Evolutionary conservation across 2,888 invertebrate species (phyloP).

Genomic region (Epiblema foenella): DNA sequence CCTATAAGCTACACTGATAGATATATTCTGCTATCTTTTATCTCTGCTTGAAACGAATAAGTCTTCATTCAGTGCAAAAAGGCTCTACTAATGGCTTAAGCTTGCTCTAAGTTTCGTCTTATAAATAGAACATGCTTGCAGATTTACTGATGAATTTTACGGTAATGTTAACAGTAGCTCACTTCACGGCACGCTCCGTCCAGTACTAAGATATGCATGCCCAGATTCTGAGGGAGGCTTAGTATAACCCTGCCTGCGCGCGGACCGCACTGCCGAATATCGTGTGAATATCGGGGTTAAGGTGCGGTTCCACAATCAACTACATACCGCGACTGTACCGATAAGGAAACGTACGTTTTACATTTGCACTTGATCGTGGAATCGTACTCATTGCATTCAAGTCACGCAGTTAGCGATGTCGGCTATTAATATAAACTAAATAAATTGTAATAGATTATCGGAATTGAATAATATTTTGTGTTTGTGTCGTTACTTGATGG

Average conservation of each 20-base stretch:
- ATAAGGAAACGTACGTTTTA: neutral
- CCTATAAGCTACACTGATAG: neutral
- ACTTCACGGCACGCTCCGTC: slow-evolving; percentile 44
- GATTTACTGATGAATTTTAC: neutral
- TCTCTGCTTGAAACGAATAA: too few relatives aligned
- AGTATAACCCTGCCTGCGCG: slow-evolving; percentile 34
- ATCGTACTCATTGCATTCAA: neutral
- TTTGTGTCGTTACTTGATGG: too few relatives aligned
- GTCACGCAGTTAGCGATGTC: neutral
- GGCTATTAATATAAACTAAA: too few relatives aligned
- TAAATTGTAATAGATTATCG: too few relatives aligned
- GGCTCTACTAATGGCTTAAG: neutral
- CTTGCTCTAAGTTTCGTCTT: neutral
- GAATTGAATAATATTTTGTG: too few relatives aligned
- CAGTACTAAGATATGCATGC: slow-evolving; percentile 69
- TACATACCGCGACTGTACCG: neutral
- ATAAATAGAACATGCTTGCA: neutral
- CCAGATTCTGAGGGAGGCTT: slow-evolving; percentile 61
- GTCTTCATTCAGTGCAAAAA: neutral
- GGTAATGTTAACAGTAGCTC: neutral
- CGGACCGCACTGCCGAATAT: slow-evolving; percentile 26
- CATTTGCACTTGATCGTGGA: neutral
- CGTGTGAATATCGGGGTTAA: slow-evolving; percentile 20
- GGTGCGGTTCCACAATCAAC: neutral
- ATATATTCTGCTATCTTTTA: neutral